Conservation (phyloP, 2,113 vertebrate species). For the Pelmatolapia mariae region DNA sequence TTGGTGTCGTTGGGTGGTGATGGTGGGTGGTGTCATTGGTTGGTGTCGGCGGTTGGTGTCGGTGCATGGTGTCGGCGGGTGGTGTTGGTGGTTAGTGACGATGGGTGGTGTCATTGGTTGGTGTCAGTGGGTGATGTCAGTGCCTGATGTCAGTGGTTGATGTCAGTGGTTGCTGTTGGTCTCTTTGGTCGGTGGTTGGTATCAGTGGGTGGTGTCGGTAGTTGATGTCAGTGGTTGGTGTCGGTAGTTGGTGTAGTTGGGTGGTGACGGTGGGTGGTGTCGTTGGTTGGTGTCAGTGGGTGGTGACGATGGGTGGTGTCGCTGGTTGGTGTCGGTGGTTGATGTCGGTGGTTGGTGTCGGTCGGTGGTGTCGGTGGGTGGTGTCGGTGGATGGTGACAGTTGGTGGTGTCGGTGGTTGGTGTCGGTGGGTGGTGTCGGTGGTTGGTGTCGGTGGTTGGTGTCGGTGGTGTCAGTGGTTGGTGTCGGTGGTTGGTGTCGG, state of each 20-base stretch:
- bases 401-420: rapidly evolving
- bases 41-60: no score
- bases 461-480: rapidly evolving
- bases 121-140: rapidly evolving
- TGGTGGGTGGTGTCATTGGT: no score
- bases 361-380: rapidly evolving
- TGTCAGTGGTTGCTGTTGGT: no score
- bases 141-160: no score
- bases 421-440: rapidly evolving
- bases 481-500: rapidly evolving
- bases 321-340: rapidly evolving
- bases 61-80: rapidly evolving
- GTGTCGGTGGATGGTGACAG: rapidly evolving
- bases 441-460: rapidly evolving
- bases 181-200: rapidly evolving
- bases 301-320: no score
- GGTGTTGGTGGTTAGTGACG: rapidly evolving
- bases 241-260: rapidly evolving
- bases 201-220: rapidly evolving
- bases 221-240: rapidly evolving
- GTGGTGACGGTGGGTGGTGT: rapidly evolving
- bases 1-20: no score
- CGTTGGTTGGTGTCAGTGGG: rapidly evolving
- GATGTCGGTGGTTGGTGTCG: rapidly evolving
- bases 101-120: rapidly evolving